A percentile compares a stretch with the other conserved stretches of the same genome.
These are phyloP conservation scores for Leptinotarsa juncta DNA, from an alignment of 2,888 invertebrate species.

Conservation along the genomic window DNA sequence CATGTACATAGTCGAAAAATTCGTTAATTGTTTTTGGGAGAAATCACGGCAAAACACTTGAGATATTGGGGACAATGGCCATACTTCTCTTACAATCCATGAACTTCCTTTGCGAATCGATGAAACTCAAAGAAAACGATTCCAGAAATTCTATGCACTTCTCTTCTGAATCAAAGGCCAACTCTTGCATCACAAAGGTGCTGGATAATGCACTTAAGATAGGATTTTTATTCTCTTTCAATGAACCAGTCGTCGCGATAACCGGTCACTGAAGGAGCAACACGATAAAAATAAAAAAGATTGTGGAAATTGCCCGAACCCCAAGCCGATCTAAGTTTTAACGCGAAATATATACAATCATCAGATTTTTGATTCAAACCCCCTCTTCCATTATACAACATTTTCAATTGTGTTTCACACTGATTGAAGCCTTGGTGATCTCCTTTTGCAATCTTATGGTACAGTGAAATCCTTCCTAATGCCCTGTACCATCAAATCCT, in stretches of 20 bases:
- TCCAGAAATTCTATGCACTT: constrained; percentile 90
- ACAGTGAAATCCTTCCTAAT: constrained; percentile 94
- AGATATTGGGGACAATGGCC: constrained; percentile 69
- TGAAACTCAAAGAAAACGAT: constrained; percentile 81
- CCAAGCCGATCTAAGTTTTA: constrained; percentile 93
- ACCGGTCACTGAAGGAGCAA: constrained; percentile 94
- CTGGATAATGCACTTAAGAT: constrained; percentile 92
- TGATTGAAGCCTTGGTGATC: constrained; percentile 99
- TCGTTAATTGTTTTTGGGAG: constrained; percentile 9
- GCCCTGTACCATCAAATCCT: constrained; percentile 99
- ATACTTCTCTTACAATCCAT: constrained; percentile 92
- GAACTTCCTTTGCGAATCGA: constrained; percentile 76
- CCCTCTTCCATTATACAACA: constrained; percentile 87
- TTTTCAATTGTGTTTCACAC: constrained; percentile 97
- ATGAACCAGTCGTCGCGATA: constrained; percentile 99
- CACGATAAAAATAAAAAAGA: constrained; percentile 91
- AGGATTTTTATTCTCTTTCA: constrained; percentile 91
- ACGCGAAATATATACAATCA: constrained; percentile 85
- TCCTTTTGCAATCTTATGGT: constrained; percentile 72
- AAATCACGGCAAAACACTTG: constrained; percentile 8
- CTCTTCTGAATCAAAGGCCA: constrained; percentile 87
- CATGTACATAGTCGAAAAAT: constrained; percentile 13
- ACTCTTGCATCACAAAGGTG: constrained; percentile 85
- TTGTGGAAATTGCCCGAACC: constrained; percentile 90
- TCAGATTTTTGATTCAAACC: constrained; percentile 83